Evolutionary conservation across 2,113 vertebrate genomes (phyloP).

Genomic region (Chloropsis hardwickii): DNA sequence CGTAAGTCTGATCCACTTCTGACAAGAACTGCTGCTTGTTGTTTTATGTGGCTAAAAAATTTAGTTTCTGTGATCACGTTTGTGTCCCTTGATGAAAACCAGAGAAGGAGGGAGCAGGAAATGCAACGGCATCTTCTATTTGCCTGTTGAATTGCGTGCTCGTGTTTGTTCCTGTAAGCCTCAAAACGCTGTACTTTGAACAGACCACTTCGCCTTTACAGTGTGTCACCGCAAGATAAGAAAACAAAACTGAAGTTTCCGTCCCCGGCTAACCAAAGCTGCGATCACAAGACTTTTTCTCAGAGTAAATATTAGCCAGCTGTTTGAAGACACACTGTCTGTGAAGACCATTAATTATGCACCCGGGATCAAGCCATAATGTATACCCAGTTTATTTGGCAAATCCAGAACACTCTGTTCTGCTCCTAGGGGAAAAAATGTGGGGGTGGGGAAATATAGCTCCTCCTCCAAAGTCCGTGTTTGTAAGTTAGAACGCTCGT

Average conservation of each 20-base stretch:
- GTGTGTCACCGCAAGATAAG: not conserved
- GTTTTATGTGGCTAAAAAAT: not conserved
- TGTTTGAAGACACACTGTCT: not conserved
- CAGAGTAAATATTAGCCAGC: not conserved
- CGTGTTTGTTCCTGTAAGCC: not conserved
- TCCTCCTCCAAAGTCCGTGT: not conserved
- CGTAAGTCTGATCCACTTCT: fast-evolving
- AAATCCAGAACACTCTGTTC: not conserved
- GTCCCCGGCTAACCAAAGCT: not conserved
- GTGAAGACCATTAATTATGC: not conserved
- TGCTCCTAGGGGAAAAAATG: not conserved
- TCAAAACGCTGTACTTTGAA: not conserved
- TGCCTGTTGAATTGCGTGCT: not conserved
- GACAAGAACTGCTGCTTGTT: not conserved
- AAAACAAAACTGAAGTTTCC: not conserved
- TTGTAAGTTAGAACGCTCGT: not conserved
- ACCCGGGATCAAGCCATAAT: not conserved
- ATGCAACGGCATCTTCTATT: not conserved
- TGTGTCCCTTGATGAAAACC: not conserved
- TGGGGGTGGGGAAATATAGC: not conserved
- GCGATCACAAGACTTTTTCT: not conserved
- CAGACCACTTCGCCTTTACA: not conserved
- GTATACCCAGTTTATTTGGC: not conserved
- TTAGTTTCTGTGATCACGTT: not conserved
- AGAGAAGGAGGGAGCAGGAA: not conserved